Evolutionary conservation across 64 coral and sea anemone genomes (phyloP).

Genomic region (Montipora foliosa): DNA sequence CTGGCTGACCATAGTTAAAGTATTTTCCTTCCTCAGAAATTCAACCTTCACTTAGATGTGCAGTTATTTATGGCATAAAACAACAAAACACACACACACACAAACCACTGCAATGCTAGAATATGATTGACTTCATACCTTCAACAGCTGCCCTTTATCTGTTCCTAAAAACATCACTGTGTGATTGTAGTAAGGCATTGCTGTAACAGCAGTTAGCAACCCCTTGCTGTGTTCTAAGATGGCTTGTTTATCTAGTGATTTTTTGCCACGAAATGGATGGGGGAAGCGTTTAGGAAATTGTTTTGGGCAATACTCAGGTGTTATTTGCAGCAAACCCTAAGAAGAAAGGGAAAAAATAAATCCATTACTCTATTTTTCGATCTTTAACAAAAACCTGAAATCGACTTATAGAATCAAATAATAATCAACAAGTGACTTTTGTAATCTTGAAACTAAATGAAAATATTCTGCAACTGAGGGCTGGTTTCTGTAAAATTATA

Average conservation of each 20-base stretch:
- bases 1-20: too few relatives aligned
- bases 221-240: conserved; percentile 63
- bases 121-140: conserved; percentile 27
- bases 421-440: too few relatives aligned
- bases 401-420: too few relatives aligned
- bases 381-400: not conserved
- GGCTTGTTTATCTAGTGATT: not conserved
- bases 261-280: conserved; percentile 25
- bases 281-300: not conserved
- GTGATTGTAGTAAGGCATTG: conserved; percentile 48
- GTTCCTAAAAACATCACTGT: conserved; percentile 78
- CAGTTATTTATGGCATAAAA: too few relatives aligned
- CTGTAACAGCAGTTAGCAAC: conserved; percentile 33
- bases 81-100: too few relatives aligned
- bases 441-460: too few relatives aligned
- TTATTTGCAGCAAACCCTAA: not conserved
- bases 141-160: conserved; percentile 59
- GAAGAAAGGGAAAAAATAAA: not conserved
- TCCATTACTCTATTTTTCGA: not conserved
- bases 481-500: too few relatives aligned
- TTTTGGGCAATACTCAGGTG: not conserved
- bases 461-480: too few relatives aligned
- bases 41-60: too few relatives aligned
- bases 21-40: too few relatives aligned
- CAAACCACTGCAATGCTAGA: not conserved